Evolutionary conservation across 1,140 invertebrate genomes (phyloP).

Genomic region (Panagrolaimus sp.): DNA sequence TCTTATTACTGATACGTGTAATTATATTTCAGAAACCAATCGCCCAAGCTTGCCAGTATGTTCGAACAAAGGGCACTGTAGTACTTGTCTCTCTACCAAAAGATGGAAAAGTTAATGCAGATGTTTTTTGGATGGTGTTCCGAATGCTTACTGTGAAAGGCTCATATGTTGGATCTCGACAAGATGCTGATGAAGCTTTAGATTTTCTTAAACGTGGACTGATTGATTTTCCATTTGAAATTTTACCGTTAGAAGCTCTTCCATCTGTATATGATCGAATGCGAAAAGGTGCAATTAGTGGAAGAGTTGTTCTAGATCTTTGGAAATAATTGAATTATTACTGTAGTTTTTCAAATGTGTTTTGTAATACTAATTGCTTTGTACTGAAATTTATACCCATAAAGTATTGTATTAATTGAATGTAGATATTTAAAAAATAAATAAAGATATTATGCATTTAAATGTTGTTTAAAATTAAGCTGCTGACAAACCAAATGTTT

Average conservation of each 20-base stretch:
- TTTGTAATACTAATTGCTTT: too few species aligned
- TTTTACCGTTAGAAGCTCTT: background rate
- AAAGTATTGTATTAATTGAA: too few species aligned
- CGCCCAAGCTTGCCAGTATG: slow-evolving; percentile 19
- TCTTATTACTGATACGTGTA: too few species aligned
- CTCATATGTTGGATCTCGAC: slow-evolving; percentile 4
- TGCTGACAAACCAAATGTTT: too few species aligned
- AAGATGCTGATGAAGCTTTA: slow-evolving; percentile 16
- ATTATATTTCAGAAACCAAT: too few species aligned
- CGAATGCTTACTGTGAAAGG: slow-evolving; percentile 16
- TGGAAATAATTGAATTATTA: slow-evolving; percentile 5
- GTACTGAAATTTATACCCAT: too few species aligned
- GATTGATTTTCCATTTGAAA: slow-evolving; percentile 12
- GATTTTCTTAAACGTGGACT: slow-evolving; percentile 14
- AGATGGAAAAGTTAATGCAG: slow-evolving; percentile 13
- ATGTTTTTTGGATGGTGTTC: slow-evolving; percentile 13
- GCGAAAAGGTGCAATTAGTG: background rate
- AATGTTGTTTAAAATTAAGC: too few species aligned
- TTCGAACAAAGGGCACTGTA: slow-evolving; percentile 22
- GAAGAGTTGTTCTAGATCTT: background rate
- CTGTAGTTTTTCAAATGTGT: background rate
- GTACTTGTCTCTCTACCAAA: slow-evolving; percentile 27
- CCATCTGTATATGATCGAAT: background rate
- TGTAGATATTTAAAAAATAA: too few species aligned
- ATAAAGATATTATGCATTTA: too few species aligned